Base-by-base conservation (phyloP, 30 jellyfish, hydroid and myxozoan species). In the Aurelia coerulea region DNA sequence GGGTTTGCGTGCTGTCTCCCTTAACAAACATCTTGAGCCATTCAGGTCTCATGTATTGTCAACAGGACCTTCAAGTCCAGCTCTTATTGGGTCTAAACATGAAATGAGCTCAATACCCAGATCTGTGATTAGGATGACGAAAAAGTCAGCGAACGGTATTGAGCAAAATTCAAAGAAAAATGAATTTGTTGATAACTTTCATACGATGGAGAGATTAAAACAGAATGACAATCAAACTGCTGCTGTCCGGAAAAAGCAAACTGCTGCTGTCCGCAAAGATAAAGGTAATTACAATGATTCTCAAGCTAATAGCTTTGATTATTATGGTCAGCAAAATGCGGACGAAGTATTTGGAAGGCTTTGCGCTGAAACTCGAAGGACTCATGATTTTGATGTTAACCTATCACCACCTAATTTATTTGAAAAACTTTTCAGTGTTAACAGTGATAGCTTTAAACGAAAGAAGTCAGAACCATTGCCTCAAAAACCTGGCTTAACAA, bases 391-490 rank as follows among this genome's bases (percentile, higher is more conserved):
- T 19, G 90, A 80, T 1, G 39, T n/a, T 3, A 18, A 10, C 46
- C 74, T 39, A 29, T 68, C 91, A n/a, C 49, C 84, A 4, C 84
- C 81, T 10, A 81, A 81, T 70, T 56, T 81, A 32, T 81, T 81
- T 56, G 91, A 81, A 53, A 39, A 65, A 31, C 41, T 81, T 1
- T 81, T 81, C 52, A 68, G 68, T 65, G 33, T 79, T 16, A 32
- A 46, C 17, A 66, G 62, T 18, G 60, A 42, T 31, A 9, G 49
- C 14, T 14, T 19, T 3, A 39, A 62, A 18, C 39, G 68, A 17
- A 8, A 1, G 7, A 39, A 2, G 17, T 42, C 68, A 4, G 19
- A 4, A 52, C 3, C 83, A 46, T 6, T 9, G 15, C 62, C 41
- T 12, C 16, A 73, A 13, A 42, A 73, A 73, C 16, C 71, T 32